A percentile compares a stretch with the other conserved stretches of the same genome.
These are phyloP conservation scores for Stratiomys singularior DNA, from an alignment of 2,888 invertebrate species.

Conservation along the genomic window DNA sequence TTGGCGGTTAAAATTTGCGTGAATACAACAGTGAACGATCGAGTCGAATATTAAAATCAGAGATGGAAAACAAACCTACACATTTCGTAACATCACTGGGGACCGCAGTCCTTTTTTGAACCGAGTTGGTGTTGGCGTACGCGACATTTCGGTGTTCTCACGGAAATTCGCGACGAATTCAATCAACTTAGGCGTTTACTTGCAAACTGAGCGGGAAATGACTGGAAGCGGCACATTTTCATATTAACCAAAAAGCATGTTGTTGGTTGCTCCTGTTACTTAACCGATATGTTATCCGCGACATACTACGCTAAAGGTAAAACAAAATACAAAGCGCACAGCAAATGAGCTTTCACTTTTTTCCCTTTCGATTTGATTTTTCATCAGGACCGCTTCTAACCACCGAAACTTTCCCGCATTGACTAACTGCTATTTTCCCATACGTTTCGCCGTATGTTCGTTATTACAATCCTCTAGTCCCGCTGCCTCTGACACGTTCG, in stretches of 20 bases:
- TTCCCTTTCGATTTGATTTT: neutral
- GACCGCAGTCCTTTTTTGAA: slow-evolving; percentile 24
- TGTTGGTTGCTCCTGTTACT: neutral
- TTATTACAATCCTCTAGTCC: slow-evolving; percentile 15
- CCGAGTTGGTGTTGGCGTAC: slow-evolving; percentile 6
- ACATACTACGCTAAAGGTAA: neutral
- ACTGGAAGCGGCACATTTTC: neutral
- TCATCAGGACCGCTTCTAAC: neutral
- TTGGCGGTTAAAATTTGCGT: too few species aligned
- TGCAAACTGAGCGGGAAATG: neutral
- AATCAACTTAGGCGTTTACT: slow-evolving; percentile 14
- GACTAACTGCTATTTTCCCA: slow-evolving; percentile 29
- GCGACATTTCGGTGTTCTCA: slow-evolving; percentile 6
- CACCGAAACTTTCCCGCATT: slow-evolving; percentile 20
- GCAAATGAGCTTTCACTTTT: neutral
- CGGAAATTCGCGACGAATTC: neutral
- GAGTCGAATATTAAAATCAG: neutral
- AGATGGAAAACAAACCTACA: slow-evolving; percentile 34
- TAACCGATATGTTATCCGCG: neutral
- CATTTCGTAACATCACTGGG: slow-evolving; percentile 37
- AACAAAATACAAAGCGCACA: neutral
- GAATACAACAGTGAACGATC: neutral
- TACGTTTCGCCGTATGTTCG: slow-evolving; percentile 10
- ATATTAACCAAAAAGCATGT: too few species aligned
- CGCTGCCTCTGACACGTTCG: slow-evolving; percentile 15